Evolutionary conservation across 2,888 invertebrate species (phyloP), one percentile per base, ranked within the genome.

Genomic region (Ornithoptera alexandrae): DNA sequence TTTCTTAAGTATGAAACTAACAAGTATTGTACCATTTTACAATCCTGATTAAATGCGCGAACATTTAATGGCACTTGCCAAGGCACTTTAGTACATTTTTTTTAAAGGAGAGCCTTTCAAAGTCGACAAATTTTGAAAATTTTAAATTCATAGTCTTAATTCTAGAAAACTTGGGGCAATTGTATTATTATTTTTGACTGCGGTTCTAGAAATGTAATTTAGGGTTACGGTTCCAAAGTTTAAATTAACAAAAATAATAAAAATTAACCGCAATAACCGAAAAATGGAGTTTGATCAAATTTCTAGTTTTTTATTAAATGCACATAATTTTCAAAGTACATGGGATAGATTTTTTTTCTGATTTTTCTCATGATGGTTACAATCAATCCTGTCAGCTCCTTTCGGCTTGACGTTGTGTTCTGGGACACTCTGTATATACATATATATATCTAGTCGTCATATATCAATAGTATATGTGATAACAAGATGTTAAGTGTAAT

Each of bases 21-120:
- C 42, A 10, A 46, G 42, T 61, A 61, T 61, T 61, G 39, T 39
- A 61, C 61, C 39, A 61, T 61, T 61, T 61, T 61, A 61, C 61
- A 62, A 42, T 62, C 42, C 42, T 62, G 42, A 62, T n/a, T 42
- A 62, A 39, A 62, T 5, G 22, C 12, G 42, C 42, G 62, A 36
- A 61, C 39, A 15, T 61, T 61, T 61, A 46, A 8, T 46, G 42
- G 6, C 42, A 46, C 7, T 46, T 46, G 42, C 42, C 42, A 15
- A 4, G 15, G 42, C 42, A 46, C 42, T 42, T 42, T 30, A 30
- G 42, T 10, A 46, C 1, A 46, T 46, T 46, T 46, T 46, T 46
- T 46, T 46, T 46, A 7, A 46, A 7, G 8, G 8, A 46, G 42
- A 2, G 42, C 42, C 42, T 46, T 46, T 46, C 42, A 46, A 46